Percentiles rank a stretch among this genome's conserved stretches.
Conservation (phyloP, 2,797 vertebrate genomes). For the Oophaga sylvatica region DNA sequence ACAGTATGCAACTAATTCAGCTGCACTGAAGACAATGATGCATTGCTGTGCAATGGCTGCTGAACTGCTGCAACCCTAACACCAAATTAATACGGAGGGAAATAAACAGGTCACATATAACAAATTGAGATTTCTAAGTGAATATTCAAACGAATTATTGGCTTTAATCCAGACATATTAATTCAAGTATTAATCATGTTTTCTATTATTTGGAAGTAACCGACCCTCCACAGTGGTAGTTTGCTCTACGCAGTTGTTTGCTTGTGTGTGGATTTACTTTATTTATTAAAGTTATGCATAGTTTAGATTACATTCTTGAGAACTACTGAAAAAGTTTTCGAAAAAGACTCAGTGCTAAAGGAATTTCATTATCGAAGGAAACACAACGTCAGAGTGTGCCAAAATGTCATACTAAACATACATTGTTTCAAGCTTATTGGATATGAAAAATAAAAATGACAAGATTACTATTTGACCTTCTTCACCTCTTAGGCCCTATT, state of each 20-base stretch:
- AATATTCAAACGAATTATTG: too few relatives aligned
- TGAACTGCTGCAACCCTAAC: neutral
- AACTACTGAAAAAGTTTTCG: too few relatives aligned
- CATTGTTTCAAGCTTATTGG: too few relatives aligned
- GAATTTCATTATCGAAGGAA: too few relatives aligned
- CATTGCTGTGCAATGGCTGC: slow-evolving; percentile 2
- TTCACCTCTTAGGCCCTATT: too few relatives aligned
- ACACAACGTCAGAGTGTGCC: too few relatives aligned
- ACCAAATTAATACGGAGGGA: neutral
- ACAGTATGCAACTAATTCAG: slow-evolving; percentile 29
- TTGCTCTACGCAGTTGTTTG: neutral
- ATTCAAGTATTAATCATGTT: neutral
- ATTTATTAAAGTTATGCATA: neutral
- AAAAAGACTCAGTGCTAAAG: too few relatives aligned
- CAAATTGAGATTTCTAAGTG: neutral
- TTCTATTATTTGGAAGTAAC: neutral
- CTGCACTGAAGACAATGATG: neutral
- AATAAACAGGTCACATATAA: neutral
- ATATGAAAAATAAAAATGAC: too few relatives aligned
- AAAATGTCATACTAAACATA: too few relatives aligned
- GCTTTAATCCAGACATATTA: too few relatives aligned
- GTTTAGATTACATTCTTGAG: too few relatives aligned
- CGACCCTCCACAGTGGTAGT: neutral
- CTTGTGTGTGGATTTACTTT: neutral
- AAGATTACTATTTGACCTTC: too few relatives aligned